Evolutionary conservation across 2,888 invertebrate genomes (phyloP), one percentile per base, ranked within the genome.

Genomic region (Conus canariensis): DNA sequence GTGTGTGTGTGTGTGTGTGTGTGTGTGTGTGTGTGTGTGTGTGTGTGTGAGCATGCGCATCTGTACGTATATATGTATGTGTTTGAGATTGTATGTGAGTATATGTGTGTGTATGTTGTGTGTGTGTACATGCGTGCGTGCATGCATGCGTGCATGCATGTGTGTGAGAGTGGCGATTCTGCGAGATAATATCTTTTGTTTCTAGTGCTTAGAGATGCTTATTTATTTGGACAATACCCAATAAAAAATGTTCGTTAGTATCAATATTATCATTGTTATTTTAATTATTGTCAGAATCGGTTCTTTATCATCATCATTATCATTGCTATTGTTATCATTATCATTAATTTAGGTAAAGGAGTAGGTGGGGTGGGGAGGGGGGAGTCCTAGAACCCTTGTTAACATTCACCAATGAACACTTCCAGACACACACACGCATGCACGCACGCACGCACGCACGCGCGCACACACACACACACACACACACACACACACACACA

Each of bases 401-500:
- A 30, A 60, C 85, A 85, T 64, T 60, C 85, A 85, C 85, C 10
- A n/a, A 60, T 25, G 60, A 12, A 85, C 60, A 85, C 25, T 9
- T 30, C 22, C 60, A 64, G 7, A 85, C 60, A 85, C 60, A 60
- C 25, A 85, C 64, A 64, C 86, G 64, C 60, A 86, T 14, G 14
- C 64, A 86, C 86, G 64, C 64, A 86, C 86, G 64, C 64, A 64
- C 64, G 64, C 86, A 86, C 60, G 64, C 86, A 85, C 64, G 12
- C 86, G 30, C 85, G 14, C 58, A n/a, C 58, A 60, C 85, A 60
- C 85, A 60, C 85, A 60, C 85, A 85, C 85, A 85, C 85, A 85
- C 85, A 85, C 85, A 85, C 85, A 85, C 85, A 85, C 85, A 85
- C 80, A 30, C 30, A 30, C 80, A 30, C 58, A 85, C 58, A 59